Percentiles rank a stretch among this genome's conserved stretches.
Evolutionary conservation across 2,797 vertebrate species (phyloP).

Genomic region (Mormyrus proboscirostris): DNA sequence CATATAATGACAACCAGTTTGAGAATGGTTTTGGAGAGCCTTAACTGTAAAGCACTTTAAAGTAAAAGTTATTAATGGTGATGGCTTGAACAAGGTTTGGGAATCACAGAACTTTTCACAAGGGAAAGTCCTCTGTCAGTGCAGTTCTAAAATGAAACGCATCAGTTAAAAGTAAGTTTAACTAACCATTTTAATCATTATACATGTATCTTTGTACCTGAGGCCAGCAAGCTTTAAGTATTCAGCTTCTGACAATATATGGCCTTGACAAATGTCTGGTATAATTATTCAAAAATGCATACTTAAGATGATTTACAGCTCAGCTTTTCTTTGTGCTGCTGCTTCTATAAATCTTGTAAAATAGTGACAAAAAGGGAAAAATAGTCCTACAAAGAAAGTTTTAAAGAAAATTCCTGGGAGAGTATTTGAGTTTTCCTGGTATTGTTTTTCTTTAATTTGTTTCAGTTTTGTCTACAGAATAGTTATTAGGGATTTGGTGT

Average conservation of each 20-base stretch:
- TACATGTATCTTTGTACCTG: conserved; percentile 24
- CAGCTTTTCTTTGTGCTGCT: conserved; percentile 32
- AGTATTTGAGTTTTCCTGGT: conserved; percentile 31
- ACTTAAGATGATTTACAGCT: conserved; percentile 39
- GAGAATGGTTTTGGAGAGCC: conserved; percentile 46
- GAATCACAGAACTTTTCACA: conserved; percentile 32
- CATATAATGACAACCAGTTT: conserved; percentile 53
- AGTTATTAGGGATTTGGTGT: conserved; percentile 60
- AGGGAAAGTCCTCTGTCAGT: conserved; percentile 37
- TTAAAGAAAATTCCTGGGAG: conserved; percentile 42
- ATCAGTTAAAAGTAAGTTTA: conserved; percentile 32
- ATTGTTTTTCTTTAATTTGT: conserved; percentile 19
- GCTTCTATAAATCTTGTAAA: conserved; percentile 42
- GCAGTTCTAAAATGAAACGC: conserved; percentile 44
- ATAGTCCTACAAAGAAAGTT: conserved; percentile 46
- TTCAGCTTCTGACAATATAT: conserved; percentile 48
- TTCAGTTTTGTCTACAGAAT: conserved; percentile 38
- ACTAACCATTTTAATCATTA: conserved; percentile 35
- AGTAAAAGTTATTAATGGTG: conserved; percentile 46
- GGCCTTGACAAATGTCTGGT: conserved; percentile 64
- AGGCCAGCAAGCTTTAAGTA: conserved; percentile 48
- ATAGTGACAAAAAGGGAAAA: conserved; percentile 68
- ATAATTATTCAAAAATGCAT: conserved; percentile 45
- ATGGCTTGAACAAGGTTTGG: conserved; percentile 57
- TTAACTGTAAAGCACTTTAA: conserved; percentile 45